Percentiles rank a stretch among this genome's conserved stretches.
These are phyloP conservation scores for Synergus itoensis DNA, from an alignment of 2,888 invertebrate genomes.

Conservation along the genomic window DNA sequence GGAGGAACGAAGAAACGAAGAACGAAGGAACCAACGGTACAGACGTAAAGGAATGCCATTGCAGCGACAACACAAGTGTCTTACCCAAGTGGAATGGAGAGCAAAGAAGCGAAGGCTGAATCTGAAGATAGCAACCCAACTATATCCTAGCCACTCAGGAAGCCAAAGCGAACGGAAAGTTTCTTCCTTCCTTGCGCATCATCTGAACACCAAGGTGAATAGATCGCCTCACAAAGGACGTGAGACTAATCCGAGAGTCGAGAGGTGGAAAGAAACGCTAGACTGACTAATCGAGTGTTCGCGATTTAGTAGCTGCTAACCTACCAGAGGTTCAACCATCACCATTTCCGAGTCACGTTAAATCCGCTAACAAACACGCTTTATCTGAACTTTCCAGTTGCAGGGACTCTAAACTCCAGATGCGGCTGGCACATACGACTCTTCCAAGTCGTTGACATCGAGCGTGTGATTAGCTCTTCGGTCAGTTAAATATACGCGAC, in stretches of 20 bases:
- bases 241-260: conserved; percentile 60
- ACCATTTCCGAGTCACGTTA: not conserved
- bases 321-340: not conserved
- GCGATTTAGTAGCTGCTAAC: conserved; percentile 37
- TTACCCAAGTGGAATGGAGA: conserved; percentile 57
- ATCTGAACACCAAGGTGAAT: conserved; percentile 34
- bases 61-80: conserved; percentile 58
- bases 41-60: conserved; percentile 63
- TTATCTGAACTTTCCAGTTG: conserved; percentile 10
- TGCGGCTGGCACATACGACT: not conserved
- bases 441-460: conserved; percentile 9
- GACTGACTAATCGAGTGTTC: conserved; percentile 54
- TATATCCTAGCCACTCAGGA: conserved; percentile 49
- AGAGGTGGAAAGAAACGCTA: conserved; percentile 50
- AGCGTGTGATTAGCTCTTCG: conserved; percentile 21
- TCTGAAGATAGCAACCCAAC: conserved; percentile 42
- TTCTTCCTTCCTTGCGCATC: conserved; percentile 43
- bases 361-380: conserved; percentile 8
- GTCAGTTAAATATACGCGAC: conserved; percentile 19
- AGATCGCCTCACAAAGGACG: conserved; percentile 52
- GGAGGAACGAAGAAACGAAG: conserved; percentile 43
- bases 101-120: conserved; percentile 45
- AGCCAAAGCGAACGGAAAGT: conserved; percentile 45
- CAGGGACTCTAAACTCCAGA: not conserved
- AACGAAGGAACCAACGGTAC: conserved; percentile 45